These are phyloP conservation scores for Oppia nitens DNA, from an alignment of 1,140 invertebrate genomes.

Conservation along the genomic window DNA sequence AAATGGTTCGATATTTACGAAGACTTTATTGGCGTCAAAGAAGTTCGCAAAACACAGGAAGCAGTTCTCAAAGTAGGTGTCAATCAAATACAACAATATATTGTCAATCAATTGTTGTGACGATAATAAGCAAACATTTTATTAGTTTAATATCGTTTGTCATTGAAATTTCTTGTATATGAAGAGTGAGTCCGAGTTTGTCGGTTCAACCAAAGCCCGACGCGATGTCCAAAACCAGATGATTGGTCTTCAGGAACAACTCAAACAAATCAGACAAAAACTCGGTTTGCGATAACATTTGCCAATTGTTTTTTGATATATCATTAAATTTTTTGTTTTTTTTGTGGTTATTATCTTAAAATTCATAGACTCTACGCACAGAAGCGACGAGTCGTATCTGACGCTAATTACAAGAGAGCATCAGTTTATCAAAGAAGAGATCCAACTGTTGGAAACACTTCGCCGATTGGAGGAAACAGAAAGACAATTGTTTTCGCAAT, in stretches of 20 bases:
- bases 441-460: background rate
- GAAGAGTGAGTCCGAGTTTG: background rate
- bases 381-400: slow-evolving; percentile 11
- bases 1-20: background rate
- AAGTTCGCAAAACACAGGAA: background rate
- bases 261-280: background rate
- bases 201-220: background rate
- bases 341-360: background rate
- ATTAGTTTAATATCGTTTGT: too few relatives aligned
- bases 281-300: background rate
- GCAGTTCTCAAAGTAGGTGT: background rate
- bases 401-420: slow-evolving; percentile 8
- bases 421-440: slow-evolving; percentile 7
- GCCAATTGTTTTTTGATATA: background rate
- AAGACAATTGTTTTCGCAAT: slow-evolving; percentile 2
- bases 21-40: slow-evolving; percentile 1
- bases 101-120: background rate
- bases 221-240: background rate
- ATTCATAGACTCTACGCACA: background rate
- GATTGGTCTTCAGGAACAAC: background rate
- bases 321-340: background rate
- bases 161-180: background rate
- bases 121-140: background rate
- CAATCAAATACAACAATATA: background rate
- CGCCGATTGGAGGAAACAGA: slow-evolving; percentile 1